phyloP scores from a whole-genome alignment of 2,113 vertebrate genomes.

The Labrus mixtus region DNA sequence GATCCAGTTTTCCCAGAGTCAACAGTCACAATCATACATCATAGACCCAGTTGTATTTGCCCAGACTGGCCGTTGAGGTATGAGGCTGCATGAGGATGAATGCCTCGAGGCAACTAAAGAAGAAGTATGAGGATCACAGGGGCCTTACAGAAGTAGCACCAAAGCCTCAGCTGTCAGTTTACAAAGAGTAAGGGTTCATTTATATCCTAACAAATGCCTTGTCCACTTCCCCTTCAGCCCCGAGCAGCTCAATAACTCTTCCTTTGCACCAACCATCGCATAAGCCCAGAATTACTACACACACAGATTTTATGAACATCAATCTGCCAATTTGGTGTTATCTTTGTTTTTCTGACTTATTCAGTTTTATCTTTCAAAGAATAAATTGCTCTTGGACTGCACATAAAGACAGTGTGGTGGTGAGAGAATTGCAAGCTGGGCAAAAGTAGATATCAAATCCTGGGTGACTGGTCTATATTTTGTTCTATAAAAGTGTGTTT shows the following conservation, averaged over 20 bases:
- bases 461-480: conserved; percentile 74
- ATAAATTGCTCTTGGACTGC: conserved; percentile 67
- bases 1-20: conserved; percentile 59
- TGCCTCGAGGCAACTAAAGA: conserved; percentile 69
- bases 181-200: conserved; percentile 81
- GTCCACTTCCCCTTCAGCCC: conserved; percentile 50
- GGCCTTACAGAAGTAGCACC: conserved; percentile 79
- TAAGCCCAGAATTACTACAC: conserved; percentile 47
- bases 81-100: conserved; percentile 58
- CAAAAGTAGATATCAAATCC: conserved; percentile 81
- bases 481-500: conserved; percentile 80
- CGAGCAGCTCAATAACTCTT: conserved; percentile 29
- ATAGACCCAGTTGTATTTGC: conserved; percentile 76
- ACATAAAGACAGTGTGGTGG: conserved; percentile 67
- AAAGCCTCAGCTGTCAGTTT: conserved; percentile 75
- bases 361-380: conserved; percentile 60
- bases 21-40: conserved; percentile 75
- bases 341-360: conserved; percentile 52
- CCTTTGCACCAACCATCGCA: conserved; percentile 16
- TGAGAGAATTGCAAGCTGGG: conserved; percentile 76
- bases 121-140: conserved; percentile 68
- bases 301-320: conserved; percentile 43
- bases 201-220: conserved; percentile 76
- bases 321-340: conserved; percentile 56
- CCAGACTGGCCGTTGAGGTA: conserved; percentile 61